Evolutionary conservation across 30 jellyfish, hydroid and myxozoan species (phyloP).

Genomic region (Chrysaora quinquecirrha): DNA sequence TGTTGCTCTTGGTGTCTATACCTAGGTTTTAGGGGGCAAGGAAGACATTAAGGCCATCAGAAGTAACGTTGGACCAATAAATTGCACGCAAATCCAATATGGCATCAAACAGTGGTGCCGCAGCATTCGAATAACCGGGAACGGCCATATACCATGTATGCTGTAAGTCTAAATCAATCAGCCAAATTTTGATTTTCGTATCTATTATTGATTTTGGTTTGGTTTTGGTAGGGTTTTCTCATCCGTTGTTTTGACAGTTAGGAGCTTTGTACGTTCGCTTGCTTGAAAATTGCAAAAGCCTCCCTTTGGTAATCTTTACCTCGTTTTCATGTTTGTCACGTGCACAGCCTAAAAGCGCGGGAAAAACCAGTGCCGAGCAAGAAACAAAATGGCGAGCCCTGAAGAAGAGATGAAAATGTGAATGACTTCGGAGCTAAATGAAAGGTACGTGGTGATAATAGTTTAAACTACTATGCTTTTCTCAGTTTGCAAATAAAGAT

Average conservation of each 20-base stretch:
- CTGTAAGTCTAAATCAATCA: neutral
- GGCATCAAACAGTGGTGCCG: conserved; percentile 3
- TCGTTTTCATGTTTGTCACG: conserved; percentile 19
- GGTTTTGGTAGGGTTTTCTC: neutral
- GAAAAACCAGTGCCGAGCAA: conserved; percentile 13
- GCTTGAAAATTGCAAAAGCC: neutral
- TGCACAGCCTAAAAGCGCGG: conserved; percentile 28
- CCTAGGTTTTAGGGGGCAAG: conserved; percentile 2
- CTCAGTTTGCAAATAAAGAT: conserved; percentile 13
- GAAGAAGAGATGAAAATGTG: conserved; percentile 17
- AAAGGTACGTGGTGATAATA: conserved; percentile 15
- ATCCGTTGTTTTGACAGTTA: neutral
- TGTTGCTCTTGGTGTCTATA: neutral
- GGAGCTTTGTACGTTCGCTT: neutral
- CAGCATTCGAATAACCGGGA: neutral
- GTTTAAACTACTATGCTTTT: conserved; percentile 11
- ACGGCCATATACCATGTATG: neutral
- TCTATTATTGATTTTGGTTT: neutral
- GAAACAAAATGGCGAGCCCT: conserved; percentile 19
- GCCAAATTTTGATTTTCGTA: neutral
- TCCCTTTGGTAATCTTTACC: conserved; percentile 1
- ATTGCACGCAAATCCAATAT: neutral
- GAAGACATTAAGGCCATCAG: neutral
- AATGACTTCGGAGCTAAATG: conserved; percentile 14
- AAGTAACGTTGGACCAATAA: neutral